These are phyloP conservation scores for Pipistrellus pygmaeus DNA, from an alignment of 2,797 vertebrate species.

Conservation along the genomic window DNA sequence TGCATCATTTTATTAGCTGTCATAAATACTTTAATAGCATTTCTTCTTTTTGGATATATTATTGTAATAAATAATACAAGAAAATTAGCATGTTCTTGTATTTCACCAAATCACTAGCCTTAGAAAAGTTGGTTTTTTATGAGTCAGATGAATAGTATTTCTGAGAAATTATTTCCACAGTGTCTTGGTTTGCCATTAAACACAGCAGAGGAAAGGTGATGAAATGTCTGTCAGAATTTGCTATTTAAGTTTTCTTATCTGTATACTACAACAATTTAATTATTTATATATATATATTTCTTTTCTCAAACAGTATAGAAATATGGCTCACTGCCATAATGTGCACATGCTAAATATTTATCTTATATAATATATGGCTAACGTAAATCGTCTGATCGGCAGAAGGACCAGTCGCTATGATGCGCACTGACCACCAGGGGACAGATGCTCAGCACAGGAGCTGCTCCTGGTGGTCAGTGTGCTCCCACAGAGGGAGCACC, in stretches of 20 bases:
- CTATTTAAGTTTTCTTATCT: not conserved
- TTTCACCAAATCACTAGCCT: not conserved
- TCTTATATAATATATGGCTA: too few relatives aligned
- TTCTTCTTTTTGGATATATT: not conserved
- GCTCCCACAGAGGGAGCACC: too few relatives aligned
- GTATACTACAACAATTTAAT: not conserved
- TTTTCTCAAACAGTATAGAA: not conserved
- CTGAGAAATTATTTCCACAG: not conserved
- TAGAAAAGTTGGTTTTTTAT: not conserved
- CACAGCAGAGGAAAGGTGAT: not conserved
- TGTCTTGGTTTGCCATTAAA: not conserved
- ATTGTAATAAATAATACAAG: not conserved
- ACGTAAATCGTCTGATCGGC: rapidly evolving
- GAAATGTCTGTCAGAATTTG: not conserved
- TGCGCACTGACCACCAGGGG: too few relatives aligned
- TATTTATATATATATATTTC: not conserved
- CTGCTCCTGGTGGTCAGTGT: too few relatives aligned
- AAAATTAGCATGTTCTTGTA: not conserved
- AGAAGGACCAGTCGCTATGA: too few relatives aligned
- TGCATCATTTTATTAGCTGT: not conserved
- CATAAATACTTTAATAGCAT: not conserved
- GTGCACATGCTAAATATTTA: not conserved
- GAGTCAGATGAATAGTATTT: not conserved
- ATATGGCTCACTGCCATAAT: not conserved
- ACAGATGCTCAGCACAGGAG: too few relatives aligned